These are phyloP conservation scores for Coluber constrictor DNA, from an alignment of 2,797 vertebrate genomes.

Conservation along the genomic window DNA sequence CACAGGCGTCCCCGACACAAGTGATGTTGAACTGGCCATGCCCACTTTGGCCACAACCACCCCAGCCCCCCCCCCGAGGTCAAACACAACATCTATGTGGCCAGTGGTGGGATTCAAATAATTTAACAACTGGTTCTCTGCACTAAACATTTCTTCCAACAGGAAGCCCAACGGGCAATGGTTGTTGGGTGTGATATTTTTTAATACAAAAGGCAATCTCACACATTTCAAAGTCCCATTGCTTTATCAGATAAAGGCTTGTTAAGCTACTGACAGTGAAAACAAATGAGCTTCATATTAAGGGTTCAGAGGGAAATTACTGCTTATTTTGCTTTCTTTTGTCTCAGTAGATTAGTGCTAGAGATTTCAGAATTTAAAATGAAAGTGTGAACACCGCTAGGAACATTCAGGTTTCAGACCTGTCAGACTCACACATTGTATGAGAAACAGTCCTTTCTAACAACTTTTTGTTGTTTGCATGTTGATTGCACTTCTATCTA, in stretches of 20 bases:
- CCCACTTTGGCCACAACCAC: no score
- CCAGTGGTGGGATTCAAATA: no score
- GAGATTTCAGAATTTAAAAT: not conserved
- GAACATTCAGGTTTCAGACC: not conserved
- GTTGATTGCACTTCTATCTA: no score
- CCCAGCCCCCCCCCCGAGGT: no score
- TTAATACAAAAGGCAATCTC: not conserved
- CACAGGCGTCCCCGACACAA: no score
- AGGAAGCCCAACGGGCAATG: not conserved
- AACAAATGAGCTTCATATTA: not conserved
- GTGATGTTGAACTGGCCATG: no score
- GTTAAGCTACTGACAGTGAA: not conserved
- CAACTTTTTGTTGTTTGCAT: not conserved
- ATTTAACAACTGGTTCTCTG: no score
- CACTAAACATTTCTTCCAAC: no score
- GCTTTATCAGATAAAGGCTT: not conserved
- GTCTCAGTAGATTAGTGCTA: not conserved
- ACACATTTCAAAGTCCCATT: not conserved
- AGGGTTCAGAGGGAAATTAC: not conserved
- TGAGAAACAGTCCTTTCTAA: not conserved
- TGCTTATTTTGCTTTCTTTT: not conserved
- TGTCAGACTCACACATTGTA: not conserved
- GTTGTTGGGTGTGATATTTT: not conserved
- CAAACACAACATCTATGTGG: no score
- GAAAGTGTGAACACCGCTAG: not conserved